Base-by-base conservation (phyloP, 2,888 invertebrate species). In the Altica lythri region DNA sequence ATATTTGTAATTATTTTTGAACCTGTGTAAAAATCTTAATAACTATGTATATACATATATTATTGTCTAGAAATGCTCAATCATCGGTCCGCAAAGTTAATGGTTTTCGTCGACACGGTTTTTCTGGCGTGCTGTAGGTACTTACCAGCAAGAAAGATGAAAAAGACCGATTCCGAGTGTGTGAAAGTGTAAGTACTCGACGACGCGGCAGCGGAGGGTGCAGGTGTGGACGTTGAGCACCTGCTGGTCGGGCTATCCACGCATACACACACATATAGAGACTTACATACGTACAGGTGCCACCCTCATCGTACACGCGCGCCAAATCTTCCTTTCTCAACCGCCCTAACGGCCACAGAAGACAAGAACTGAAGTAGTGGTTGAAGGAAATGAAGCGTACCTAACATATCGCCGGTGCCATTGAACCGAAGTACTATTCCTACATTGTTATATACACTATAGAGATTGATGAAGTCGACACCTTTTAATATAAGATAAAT, bases 251-350 rank as follows among this genome's bases (percentile, higher is more conserved):
- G 25, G 40, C 46, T 37, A 25, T 51, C 50, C 57, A 44, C 57
- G 54, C 57, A 55, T 27, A 52, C 18, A 14, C 43, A 40, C 42
- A 40, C 43, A n/a, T 34, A 47, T 13, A 22, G 13, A 34, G 4
- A 30, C 32, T 32, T 42, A 22, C 40, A 32, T 25, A 32, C 42
- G 54, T 61, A 65, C 65, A 65, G 65, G 65, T 65, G 65, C 65
- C 64, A 64, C 65, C 65, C 65, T 64, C 64, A 65, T 65, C 54
- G 47, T 52, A 57, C 47, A 55, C 57, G 57, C 59, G 62, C 63
- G 61, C 62, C 59, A 51, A 57, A 50, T 46, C 40, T 38, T 57
- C 54, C 30, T 53, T 49, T 52, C 49, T 40, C 43, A 61, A 60
- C 63, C 60, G 63, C 61, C 61, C 62, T 61, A 64, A 64, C 64